phyloP scores from a whole-genome alignment of 2,113 vertebrate genomes.

The Tapirus terrestris region DNA sequence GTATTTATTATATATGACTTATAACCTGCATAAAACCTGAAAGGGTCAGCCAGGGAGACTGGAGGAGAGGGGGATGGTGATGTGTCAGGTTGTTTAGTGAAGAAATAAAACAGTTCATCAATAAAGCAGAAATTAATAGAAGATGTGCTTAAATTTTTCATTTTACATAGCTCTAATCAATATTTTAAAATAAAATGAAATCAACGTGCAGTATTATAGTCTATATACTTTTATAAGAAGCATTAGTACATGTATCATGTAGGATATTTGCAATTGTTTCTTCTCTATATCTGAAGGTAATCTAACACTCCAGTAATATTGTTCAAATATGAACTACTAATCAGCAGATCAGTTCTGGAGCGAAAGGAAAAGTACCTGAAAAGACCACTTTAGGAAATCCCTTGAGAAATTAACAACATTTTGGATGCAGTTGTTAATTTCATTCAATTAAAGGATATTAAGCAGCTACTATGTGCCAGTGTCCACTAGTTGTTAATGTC shows the following conservation, averaged over 20 bases:
- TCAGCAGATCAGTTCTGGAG: background rate
- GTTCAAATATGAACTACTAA: background rate
- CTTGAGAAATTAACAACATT: background rate
- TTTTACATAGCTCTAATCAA: background rate
- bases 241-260: background rate
- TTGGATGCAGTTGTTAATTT: background rate
- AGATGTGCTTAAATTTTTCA: background rate
- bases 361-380: background rate
- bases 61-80: background rate
- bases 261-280: background rate
- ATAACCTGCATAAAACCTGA: background rate
- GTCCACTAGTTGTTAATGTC: background rate
- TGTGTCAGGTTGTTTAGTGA: background rate
- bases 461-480: background rate
- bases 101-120: background rate
- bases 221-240: background rate
- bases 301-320: background rate
- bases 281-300: background rate
- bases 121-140: background rate
- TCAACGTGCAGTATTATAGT: background rate
- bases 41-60: background rate
- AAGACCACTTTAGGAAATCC: background rate
- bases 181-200: background rate
- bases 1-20: background rate
- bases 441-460: background rate